Conservation (phyloP, 2,797 vertebrate genomes). For the Martes flavigula region DNA sequence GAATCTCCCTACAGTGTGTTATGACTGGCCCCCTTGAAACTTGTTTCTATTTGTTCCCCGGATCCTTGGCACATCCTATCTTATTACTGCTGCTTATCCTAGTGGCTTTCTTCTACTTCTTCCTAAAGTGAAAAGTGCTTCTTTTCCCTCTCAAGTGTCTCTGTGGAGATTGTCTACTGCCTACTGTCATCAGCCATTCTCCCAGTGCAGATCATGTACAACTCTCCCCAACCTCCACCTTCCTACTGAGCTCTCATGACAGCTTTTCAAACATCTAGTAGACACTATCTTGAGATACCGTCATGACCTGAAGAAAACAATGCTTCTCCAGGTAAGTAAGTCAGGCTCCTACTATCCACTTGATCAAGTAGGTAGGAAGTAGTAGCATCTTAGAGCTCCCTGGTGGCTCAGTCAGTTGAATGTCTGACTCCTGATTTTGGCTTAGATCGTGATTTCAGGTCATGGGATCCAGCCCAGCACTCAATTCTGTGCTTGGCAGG, state of each 20-base stretch:
- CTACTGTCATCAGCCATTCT: not conserved
- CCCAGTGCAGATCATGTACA: not conserved
- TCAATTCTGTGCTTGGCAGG: not conserved
- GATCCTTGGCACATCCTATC: not conserved
- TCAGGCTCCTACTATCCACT: not conserved
- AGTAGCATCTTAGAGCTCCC: slow-evolving; percentile 64
- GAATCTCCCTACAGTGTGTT: not conserved
- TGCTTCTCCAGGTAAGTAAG: not conserved
- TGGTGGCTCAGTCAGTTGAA: not conserved
- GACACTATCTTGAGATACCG: not conserved
- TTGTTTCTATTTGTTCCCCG: not conserved
- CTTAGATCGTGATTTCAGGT: not conserved
- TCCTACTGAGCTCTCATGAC: not conserved
- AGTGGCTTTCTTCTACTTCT: not conserved
- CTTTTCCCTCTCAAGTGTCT: not conserved
- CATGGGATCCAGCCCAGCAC: not conserved
- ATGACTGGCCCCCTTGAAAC: not conserved
- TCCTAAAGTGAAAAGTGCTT: not conserved
- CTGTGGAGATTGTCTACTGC: not conserved
- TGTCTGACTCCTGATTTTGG: not conserved
- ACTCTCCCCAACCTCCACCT: not conserved
- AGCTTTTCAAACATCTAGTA: not conserved
- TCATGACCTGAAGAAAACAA: not conserved
- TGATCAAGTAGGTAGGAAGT: not conserved
- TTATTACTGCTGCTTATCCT: not conserved